Base-by-base conservation (phyloP, 2,797 vertebrate genomes). In the Gallinago solitaria region DNA sequence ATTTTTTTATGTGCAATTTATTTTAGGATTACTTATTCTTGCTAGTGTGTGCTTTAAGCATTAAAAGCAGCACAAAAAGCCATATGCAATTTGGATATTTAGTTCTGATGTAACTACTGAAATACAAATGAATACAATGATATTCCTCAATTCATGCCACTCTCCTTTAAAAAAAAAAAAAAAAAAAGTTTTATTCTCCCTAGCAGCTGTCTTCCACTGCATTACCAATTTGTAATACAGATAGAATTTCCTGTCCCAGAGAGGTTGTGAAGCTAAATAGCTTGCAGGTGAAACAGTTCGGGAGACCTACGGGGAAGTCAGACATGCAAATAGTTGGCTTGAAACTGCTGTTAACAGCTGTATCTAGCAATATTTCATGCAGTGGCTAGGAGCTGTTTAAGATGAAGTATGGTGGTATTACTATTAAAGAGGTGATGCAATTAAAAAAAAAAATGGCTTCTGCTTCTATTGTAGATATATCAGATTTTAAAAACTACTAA, bases 361-460 rank as follows among this genome's bases (percentile, higher is more conserved):
- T 24, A 50, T 35, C 35, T 24, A 65, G 43, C 63, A 76, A 12
- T 57, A 75, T 35, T 65, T 92, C n/a, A 84, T 61, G 16, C 54
- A 12, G 39, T 23, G 64, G 43, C 35, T 35, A 32, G 20, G 15
- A 63, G 64, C 4, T 60, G n/a, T 18, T 74, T 64, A 53, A 63
- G 48, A n/a, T 5, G 5, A 7, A 60, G 47, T 18, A 65, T 4
- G 11, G 54, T 45, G 13, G 16, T 48, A 1, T 1, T 81, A 12
- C 5, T 57, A 50, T 33, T 71, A 25, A 45, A n/a, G 4, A 67
- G 23, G 47, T 37, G 19, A 60, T 69, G 28, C 0, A 0, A 50
- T 75, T 80, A 11, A 50, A 12, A 50, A n/a, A 50, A 43, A 56
- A 91, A 83, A 37, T 4, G 2, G 11, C 3, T 43, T 64, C 82